Conservation (phyloP, 2,797 vertebrate species). For the Dendrocincla tyrannina region DNA sequence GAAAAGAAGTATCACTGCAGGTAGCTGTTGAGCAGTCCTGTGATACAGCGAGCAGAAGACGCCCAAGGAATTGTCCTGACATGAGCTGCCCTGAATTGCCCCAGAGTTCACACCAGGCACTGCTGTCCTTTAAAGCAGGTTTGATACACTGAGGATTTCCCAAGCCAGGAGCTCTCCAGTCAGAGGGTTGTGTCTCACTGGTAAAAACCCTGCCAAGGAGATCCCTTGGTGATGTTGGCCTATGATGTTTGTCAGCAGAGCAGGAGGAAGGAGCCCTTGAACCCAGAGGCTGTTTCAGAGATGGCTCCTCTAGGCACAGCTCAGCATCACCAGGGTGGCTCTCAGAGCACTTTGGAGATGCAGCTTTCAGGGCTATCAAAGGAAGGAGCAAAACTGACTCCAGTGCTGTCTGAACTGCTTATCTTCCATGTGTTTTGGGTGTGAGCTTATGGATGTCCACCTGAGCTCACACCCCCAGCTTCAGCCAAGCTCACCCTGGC, state of each 20-base stretch:
- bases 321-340: background rate
- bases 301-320: background rate
- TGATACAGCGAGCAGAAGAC: background rate
- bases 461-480: rapidly evolving
- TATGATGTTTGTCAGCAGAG: background rate
- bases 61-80: conserved; percentile 15
- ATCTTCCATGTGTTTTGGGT: background rate
- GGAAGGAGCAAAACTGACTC: background rate
- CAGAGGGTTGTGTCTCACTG: background rate
- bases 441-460: background rate
- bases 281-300: rapidly evolving
- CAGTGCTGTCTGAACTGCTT: background rate
- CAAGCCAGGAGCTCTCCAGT: background rate
- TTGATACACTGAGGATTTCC: background rate
- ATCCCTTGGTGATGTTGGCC: background rate
- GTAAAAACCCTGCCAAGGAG: background rate
- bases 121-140: background rate
- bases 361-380: background rate
- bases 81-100: conserved; percentile 24
- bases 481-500: background rate
- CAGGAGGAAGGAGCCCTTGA: background rate
- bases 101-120: background rate
- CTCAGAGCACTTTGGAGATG: background rate
- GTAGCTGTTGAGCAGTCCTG: background rate
- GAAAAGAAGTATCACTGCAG: conserved; percentile 7